Conservation (phyloP, 2,797 vertebrate genomes). For the Scomberomorus guttatus region DNA sequence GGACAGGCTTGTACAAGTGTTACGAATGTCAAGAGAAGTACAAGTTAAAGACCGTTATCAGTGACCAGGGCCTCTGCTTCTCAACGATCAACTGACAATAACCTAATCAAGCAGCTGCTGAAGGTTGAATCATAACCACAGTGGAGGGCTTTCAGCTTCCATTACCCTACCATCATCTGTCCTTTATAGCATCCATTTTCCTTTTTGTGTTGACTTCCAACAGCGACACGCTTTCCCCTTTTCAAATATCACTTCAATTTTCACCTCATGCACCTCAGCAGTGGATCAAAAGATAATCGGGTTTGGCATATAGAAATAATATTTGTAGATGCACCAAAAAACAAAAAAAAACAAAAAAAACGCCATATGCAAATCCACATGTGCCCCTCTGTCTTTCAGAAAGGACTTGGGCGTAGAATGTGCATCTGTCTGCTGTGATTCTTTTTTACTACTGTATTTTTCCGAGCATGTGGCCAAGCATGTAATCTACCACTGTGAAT, state of each 20-base stretch:
- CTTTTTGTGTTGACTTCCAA: background rate
- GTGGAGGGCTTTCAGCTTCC: background rate
- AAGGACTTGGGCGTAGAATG: background rate
- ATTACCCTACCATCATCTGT: background rate
- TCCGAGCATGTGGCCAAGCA: background rate
- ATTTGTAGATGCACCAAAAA: background rate
- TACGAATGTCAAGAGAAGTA: background rate
- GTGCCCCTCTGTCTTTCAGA: background rate
- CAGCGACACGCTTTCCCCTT: background rate
- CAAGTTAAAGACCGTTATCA: slow-evolving; percentile 13
- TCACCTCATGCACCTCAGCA: slow-evolving; percentile 15
- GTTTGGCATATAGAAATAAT: background rate
- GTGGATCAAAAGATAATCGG: background rate
- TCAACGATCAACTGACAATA: background rate
- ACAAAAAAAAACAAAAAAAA: too few relatives aligned
- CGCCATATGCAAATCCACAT: background rate
- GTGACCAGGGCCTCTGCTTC: background rate
- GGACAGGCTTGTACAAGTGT: background rate
- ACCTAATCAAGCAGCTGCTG: background rate
- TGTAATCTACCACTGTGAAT: slow-evolving; percentile 14
- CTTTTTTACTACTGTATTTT: background rate
- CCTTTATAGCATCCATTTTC: background rate
- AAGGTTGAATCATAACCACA: slow-evolving; percentile 5
- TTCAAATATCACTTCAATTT: slow-evolving; percentile 17
- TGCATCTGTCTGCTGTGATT: background rate